Evolutionary conservation across 2,888 invertebrate species (phyloP), one percentile per base, ranked within the genome.

Genomic region (Epinotia bilunana): DNA sequence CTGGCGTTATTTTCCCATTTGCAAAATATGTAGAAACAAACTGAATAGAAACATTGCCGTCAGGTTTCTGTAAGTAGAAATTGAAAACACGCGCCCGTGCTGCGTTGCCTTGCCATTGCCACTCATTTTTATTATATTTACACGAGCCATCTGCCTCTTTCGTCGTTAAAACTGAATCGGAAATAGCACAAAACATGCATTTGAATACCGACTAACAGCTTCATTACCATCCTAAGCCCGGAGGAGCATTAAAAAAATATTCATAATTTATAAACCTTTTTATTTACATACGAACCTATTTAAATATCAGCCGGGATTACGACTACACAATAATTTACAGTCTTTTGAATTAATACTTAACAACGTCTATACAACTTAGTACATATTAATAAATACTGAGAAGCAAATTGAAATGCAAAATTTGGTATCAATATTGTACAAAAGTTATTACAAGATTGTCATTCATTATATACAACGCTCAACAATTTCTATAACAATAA

Each of bases 391-490:
- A 91, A 91, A 91, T 91, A 91, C 86, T 86, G 90, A 88, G 89
- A 92, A 92, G 92, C 92, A 89, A 89, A 88, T 90, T 84, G 88
- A 92, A 91, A 92, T 92, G 91, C 91, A 89, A 87, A 91, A 92
- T 94, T 94, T 94, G 93, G 93, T 94, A 93, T 93, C 91, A 86
- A 88, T 90, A 91, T 92, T 93, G 92, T 93, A 93, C 93, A 94
- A 94, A 92, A 92, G 89, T 91, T 92, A 91, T 84, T 86, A 89
- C 85, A 88, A 86, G 86, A 83, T 84, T 88, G 86, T 90, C 88
- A 28, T 28, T 28, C 23, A 86, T 77, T 92, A 92, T 92, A 87
- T 92, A 92, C 91, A 92, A 86, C 81, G 85, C 87, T 78, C 84
- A 89, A 90, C 89, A 87, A 89, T 84, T 84, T 83, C 80, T 77